These are phyloP conservation scores for Gasterosteus nipponicus DNA, from an alignment of 2,113 vertebrate species.

Conservation along the genomic window DNA sequence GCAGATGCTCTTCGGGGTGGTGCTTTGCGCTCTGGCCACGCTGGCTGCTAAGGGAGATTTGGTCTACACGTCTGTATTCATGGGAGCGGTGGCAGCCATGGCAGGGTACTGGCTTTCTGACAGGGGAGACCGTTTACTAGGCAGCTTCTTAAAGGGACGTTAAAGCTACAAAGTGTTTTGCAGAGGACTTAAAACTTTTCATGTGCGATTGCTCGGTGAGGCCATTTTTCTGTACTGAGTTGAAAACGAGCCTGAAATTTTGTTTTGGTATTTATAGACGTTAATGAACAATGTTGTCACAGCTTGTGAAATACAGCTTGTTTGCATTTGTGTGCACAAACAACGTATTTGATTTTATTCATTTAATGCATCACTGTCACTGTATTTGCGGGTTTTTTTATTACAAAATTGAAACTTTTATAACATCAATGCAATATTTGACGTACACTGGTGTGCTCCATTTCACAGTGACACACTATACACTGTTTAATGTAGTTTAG, in stretches of 20 bases:
- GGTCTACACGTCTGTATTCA: slow-evolving; percentile 96
- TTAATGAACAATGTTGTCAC: neutral
- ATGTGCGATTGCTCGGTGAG: neutral
- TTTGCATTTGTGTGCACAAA: neutral
- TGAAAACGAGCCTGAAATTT: neutral
- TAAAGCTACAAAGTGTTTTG: neutral
- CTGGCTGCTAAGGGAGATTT: slow-evolving; percentile 95
- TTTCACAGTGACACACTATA: neutral
- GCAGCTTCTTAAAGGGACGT: slow-evolving; percentile 86
- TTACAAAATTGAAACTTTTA: neutral
- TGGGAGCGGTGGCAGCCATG: slow-evolving; percentile 91
- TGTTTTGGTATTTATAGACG: neutral
- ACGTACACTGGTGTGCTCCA: neutral
- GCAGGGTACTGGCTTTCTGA: slow-evolving; percentile 95
- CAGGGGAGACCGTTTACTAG: slow-evolving; percentile 86
- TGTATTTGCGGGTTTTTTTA: neutral
- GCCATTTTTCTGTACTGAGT: neutral
- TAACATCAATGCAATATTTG: neutral
- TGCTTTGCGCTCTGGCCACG: slow-evolving; percentile 93
- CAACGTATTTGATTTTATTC: neutral
- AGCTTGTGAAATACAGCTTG: neutral
- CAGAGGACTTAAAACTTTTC: neutral
- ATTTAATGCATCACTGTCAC: neutral
- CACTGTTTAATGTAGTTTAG: neutral
- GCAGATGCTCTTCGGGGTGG: slow-evolving; percentile 96